phyloP scores from a whole-genome alignment of 2,797 vertebrate genomes.

The Lutjanus campechanus region DNA sequence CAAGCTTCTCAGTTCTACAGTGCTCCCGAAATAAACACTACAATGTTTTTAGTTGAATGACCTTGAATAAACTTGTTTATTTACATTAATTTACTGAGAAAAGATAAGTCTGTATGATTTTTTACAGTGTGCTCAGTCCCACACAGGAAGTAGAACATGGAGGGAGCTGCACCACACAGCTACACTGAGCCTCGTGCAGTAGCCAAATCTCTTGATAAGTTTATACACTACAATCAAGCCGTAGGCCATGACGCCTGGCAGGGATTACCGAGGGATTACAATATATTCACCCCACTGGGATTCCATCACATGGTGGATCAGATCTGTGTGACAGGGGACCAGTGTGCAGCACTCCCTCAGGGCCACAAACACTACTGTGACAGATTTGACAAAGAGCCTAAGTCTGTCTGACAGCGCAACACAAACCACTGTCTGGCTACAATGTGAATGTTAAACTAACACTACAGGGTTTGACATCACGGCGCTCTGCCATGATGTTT shows the following conservation, averaged over 20 bases:
- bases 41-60: too few species aligned
- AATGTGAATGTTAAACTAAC: slow-evolving; percentile 45
- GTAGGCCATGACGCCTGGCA: slow-evolving; percentile 74
- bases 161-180: slow-evolving; percentile 3
- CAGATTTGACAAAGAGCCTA: slow-evolving; percentile 72
- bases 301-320: slow-evolving; percentile 80
- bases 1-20: too few species aligned
- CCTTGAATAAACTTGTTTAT: too few species aligned
- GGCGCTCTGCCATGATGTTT: slow-evolving; percentile 14
- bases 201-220: slow-evolving; percentile 77
- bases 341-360: slow-evolving; percentile 53
- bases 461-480: slow-evolving; percentile 35
- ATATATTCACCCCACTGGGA: slow-evolving; percentile 81
- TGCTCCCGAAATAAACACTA: too few species aligned
- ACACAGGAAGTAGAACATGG: slow-evolving; percentile 41
- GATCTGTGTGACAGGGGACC: slow-evolving; percentile 77
- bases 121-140: background rate
- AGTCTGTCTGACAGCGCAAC: slow-evolving; percentile 69
- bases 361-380: slow-evolving; percentile 55
- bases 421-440: slow-evolving; percentile 58
- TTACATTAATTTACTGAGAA: too few species aligned
- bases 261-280: slow-evolving; percentile 85
- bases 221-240: slow-evolving; percentile 78
- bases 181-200: slow-evolving; percentile 35
- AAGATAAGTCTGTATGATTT: too few species aligned